phyloP scores from a whole-genome alignment of 2,888 invertebrate genomes.

The Dasysyrphus tricinctus region DNA sequence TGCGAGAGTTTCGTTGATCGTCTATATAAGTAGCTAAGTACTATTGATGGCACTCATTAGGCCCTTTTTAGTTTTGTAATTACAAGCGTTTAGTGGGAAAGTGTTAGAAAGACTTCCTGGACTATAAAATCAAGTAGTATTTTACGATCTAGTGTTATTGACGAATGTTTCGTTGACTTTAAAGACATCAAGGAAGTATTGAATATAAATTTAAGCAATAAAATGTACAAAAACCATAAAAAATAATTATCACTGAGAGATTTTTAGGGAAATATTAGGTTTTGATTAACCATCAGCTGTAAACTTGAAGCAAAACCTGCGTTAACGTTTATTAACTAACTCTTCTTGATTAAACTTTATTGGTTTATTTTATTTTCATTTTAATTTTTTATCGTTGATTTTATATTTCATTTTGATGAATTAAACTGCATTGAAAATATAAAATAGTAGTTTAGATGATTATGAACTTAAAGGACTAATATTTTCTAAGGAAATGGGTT shows the following conservation, averaged over 20 bases:
- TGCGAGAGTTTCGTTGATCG: background rate
- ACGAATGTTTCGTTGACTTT: background rate
- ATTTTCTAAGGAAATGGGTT: too few relatives aligned
- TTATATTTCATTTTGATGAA: too few relatives aligned
- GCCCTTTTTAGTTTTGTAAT: slow-evolving; percentile 56
- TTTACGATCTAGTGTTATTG: slow-evolving; percentile 30
- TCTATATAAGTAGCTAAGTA: background rate
- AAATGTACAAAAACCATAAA: background rate
- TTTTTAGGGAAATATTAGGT: slow-evolving; percentile 25
- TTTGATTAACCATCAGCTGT: background rate
- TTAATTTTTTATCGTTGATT: too few relatives aligned
- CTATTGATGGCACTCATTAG: slow-evolving; percentile 48
- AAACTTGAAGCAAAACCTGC: too few relatives aligned
- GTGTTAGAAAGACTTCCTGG: slow-evolving; percentile 66
- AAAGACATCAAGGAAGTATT: slow-evolving; percentile 9
- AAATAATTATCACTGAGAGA: background rate
- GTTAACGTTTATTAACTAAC: too few relatives aligned
- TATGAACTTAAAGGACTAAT: too few relatives aligned
- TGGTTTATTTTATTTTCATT: too few relatives aligned
- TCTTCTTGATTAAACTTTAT: too few relatives aligned
- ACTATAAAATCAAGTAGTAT: slow-evolving; percentile 33
- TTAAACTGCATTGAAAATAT: too few relatives aligned
- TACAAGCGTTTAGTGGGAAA: slow-evolving; percentile 56
- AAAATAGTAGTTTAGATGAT: too few relatives aligned
- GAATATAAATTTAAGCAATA: background rate